These are phyloP conservation scores for Morone chrysops DNA, from an alignment of 2,113 vertebrate species.

Conservation along the genomic window DNA sequence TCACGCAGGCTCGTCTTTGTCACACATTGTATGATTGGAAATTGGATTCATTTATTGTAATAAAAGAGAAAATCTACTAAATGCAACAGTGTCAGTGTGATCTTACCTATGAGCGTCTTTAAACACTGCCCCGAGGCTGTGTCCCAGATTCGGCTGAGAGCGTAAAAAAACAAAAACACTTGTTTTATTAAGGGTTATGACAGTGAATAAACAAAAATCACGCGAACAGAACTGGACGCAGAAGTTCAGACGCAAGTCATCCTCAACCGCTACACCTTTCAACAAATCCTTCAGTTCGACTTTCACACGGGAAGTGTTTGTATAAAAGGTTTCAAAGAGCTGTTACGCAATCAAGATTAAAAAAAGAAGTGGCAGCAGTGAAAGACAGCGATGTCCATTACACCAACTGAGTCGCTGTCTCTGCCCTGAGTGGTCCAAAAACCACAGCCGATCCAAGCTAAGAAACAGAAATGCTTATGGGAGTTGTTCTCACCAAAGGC, in stretches of 20 bases:
- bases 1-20: background rate
- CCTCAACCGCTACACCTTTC: background rate
- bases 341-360: background rate
- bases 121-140: conserved; percentile 98
- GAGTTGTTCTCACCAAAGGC: conserved; percentile 91
- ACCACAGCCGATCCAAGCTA: too few species aligned
- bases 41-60: too few species aligned
- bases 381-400: background rate
- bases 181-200: background rate
- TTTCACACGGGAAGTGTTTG: background rate
- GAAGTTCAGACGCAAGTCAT: background rate
- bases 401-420: too few species aligned
- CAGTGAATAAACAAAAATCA: background rate
- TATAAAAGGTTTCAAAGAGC: background rate
- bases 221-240: background rate
- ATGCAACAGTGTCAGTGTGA: background rate
- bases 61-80: too few species aligned
- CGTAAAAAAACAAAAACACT: background rate
- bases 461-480: too few species aligned
- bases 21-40: background rate
- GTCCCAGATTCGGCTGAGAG: conserved; percentile 96
- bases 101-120: conserved; percentile 98
- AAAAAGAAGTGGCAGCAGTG: background rate
- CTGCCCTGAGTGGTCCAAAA: too few species aligned
- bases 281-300: background rate